Evolutionary conservation across 2,888 invertebrate species (phyloP).

Genomic region (Rhyacophila evoluta): DNA sequence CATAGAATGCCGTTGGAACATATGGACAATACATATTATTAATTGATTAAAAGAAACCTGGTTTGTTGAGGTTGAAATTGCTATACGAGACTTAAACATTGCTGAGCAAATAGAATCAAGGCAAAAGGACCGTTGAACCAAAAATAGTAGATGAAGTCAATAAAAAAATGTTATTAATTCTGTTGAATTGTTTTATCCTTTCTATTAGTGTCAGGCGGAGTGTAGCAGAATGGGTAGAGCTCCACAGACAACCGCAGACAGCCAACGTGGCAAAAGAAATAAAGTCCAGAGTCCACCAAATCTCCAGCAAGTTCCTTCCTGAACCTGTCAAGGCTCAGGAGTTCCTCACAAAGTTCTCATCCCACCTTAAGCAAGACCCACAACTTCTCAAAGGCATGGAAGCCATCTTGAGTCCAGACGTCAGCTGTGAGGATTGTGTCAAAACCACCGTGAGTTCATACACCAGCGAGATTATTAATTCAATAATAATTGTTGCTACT

Average conservation of each 20-base stretch:
- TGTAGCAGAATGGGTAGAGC: conserved; percentile 88
- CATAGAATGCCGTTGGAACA: too few relatives aligned
- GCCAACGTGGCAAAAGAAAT: conserved; percentile 81
- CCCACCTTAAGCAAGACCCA: conserved; percentile 80
- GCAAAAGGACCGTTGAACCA: too few relatives aligned
- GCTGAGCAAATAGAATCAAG: too few relatives aligned
- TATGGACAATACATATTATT: too few relatives aligned
- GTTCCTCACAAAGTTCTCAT: conserved; percentile 85
- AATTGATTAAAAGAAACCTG: too few relatives aligned
- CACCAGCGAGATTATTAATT: too few relatives aligned
- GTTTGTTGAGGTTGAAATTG: too few relatives aligned
- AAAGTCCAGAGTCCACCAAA: conserved; percentile 67
- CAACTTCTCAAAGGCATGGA: conserved; percentile 84
- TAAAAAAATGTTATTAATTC: too few relatives aligned
- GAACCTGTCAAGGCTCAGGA: conserved; percentile 93
- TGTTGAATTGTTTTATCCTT: too few relatives aligned
- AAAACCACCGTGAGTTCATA: conserved; percentile 79
- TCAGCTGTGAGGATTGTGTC: conserved; percentile 95
- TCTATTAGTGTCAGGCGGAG: conserved; percentile 77
- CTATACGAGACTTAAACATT: too few relatives aligned
- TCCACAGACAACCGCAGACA: conserved; percentile 79
- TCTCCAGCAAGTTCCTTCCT: conserved; percentile 84
- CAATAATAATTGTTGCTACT: too few relatives aligned
- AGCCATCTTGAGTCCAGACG: conserved; percentile 87
- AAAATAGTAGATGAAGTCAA: too few relatives aligned